A percentile compares a stretch with the other conserved stretches of the same genome.
These are phyloP conservation scores for Myripristis jacobus DNA, from an alignment of 2,797 vertebrate species.

Conservation along the genomic window DNA sequence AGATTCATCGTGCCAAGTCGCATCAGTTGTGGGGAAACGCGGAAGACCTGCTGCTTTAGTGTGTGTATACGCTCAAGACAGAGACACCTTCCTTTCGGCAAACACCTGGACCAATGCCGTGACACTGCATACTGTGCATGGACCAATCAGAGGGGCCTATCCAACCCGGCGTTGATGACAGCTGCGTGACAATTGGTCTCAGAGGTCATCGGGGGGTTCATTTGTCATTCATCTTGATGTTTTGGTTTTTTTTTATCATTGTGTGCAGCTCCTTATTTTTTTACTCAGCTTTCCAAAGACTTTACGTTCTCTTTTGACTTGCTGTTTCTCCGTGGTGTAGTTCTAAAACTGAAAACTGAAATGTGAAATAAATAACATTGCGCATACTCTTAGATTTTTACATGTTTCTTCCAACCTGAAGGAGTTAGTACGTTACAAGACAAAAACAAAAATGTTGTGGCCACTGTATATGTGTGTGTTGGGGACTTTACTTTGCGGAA, in stretches of 20 bases:
- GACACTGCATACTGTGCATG: conserved; percentile 76
- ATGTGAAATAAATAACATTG: conserved; percentile 79
- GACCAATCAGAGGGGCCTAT: conserved; percentile 80
- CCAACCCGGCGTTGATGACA: conserved; percentile 70
- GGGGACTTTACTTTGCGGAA: conserved; percentile 12
- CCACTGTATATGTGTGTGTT: conserved; percentile 25
- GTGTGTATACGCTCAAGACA: conserved; percentile 77
- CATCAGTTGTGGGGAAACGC: conserved; percentile 75
- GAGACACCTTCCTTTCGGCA: conserved; percentile 75
- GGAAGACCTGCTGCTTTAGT: conserved; percentile 83
- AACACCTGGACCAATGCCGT: conserved; percentile 82
- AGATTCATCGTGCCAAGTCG: conserved; percentile 81
- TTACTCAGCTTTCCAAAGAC: conserved; percentile 75
- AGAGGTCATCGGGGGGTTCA: conserved; percentile 53
- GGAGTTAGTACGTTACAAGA: conserved; percentile 4
- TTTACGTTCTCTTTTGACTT: conserved; percentile 62
- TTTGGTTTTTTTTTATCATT: conserved; percentile 44
- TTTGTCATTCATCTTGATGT: conserved; percentile 62
- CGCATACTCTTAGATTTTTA: conserved; percentile 60
- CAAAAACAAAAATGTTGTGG: conserved; percentile 15
- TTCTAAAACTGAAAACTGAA: conserved; percentile 56
- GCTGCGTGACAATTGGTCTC: conserved; percentile 72
- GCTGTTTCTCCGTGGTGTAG: conserved; percentile 70
- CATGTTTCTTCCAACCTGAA: conserved; percentile 51
- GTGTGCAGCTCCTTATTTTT: conserved; percentile 57